Percentiles rank a stretch among this genome's conserved stretches.
Conservation (phyloP, 2,113 vertebrate genomes). For the Pelvicachromis taeniatus region DNA sequence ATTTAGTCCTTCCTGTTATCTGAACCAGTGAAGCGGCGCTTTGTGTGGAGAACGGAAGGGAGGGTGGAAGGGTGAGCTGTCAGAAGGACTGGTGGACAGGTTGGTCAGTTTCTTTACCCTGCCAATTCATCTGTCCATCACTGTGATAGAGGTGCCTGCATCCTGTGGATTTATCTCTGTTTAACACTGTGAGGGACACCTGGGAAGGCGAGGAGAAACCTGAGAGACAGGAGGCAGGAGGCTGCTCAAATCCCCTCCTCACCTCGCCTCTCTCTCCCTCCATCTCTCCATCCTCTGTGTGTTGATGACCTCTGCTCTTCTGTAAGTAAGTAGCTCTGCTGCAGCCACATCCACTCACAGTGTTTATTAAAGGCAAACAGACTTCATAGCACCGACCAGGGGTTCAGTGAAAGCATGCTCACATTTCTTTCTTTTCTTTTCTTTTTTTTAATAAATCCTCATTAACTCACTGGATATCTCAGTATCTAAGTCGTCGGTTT, state of each 20-base stretch:
- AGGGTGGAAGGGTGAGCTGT: neutral
- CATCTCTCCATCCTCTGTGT: neutral
- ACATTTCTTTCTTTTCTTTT: neutral
- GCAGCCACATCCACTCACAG: neutral
- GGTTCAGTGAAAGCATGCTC: neutral
- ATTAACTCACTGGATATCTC: neutral
- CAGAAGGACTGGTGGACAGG: neutral
- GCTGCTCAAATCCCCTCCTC: neutral
- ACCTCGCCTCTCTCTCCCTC: neutral
- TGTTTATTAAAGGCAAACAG: neutral
- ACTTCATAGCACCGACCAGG: neutral
- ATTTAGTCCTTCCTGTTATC: neutral
- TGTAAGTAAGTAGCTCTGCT: constrained; percentile 53
- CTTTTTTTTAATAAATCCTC: neutral
- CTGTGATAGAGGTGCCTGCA: neutral
- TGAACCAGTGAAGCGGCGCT: neutral
- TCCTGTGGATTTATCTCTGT: constrained; percentile 42
- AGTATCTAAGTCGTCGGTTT: neutral
- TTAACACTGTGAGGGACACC: constrained; percentile 16
- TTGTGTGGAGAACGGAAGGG: neutral
- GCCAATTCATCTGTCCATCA: neutral
- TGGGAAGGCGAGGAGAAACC: constrained; percentile 22
- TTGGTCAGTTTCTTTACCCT: neutral
- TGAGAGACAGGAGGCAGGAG: constrained; percentile 16
- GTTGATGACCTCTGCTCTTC: constrained; percentile 45